Base-by-base conservation (phyloP, 2,797 vertebrate genomes). In the Micromesistius poutassou region DNA sequence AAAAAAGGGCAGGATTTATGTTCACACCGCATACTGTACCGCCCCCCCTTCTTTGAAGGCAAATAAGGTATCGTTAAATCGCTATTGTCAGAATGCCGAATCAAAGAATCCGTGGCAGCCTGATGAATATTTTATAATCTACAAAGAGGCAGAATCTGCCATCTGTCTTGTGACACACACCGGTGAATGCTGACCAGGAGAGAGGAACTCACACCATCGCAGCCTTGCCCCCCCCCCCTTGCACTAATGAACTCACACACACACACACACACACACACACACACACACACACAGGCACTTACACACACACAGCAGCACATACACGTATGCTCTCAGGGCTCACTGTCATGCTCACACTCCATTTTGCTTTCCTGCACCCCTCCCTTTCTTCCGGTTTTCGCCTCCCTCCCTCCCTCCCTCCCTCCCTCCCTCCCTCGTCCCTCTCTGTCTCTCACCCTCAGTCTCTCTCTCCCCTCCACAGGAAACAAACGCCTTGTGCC, bases 1-100 rank as follows among this genome's bases (percentile, higher is more conserved):
- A 74, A 89, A n/a, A 87, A 86, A 77, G 87, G 83, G 79, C 82
- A 89, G 78, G 85, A 89, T 90, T 91, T 85, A 87, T 85, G 84
- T 81, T 80, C 88, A 90, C 87, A 87, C 84, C 88, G 88, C 86
- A 88, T 77, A 86, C 79, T 86, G 82, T 86, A 74, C 77, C 77
- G 68, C 75, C 46, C 46, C 76, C 5, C 78, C 74, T 87, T 77
- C 84, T 79, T 91, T 90, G 87, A 90, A 89, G 89, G 84, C 82
- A 91, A 91, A 91, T 92, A 89, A 91, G 87, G 76, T 82, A 78
- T 77, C 88, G 88, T 89, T 91, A 89, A 91, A 93, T 90, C 86
- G 83, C 82, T 89, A 55, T 90, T 91, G 87, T 92, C 82, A 86
- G 86, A 79, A 74, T 84, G 84, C 83, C 87, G 86, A 91, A 89